Evolutionary conservation across 2,888 invertebrate genomes (phyloP), one percentile per base, ranked within the genome.

Genomic region (Nomada hirtipes): DNA sequence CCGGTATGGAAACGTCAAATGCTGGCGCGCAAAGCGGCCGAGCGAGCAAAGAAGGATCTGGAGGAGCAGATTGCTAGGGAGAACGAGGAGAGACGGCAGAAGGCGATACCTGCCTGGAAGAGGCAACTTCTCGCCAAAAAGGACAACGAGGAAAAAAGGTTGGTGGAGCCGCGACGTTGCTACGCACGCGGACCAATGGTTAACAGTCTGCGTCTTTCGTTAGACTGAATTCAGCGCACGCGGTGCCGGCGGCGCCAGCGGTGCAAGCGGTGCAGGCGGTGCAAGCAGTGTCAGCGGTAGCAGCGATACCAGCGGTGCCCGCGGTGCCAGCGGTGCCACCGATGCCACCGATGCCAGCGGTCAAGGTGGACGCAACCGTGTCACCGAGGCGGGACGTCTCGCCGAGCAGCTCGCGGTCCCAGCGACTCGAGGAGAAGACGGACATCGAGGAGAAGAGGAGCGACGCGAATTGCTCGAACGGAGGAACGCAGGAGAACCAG

Each of bases 1-100:
- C 99, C 99, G 18, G 97, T 97, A 36, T 99, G 99, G 99, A 98
- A 98, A 93, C 95, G 98, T 15, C 98, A 98, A 94, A 98, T 99
- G 98, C 93, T 98, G 93, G 99, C 99, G 2, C 97, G 98, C 91
- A 97, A 98, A 93, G 98, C 98, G 0, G 98, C 99, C 0, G 98
- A 99, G 94, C 97, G 98, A 88, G 98, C 98, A 13, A 96, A 97
- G 87, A 97, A 97, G 91, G 98, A 99, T 91, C 95, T 98, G 89
- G 98, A 98, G 94, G 98, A 97, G 92, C 96, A 97, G 91, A 95
- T 98, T 90, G 96, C 96, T 4, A 95, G 96, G 81, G 98, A 98
- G 92, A 97, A 98, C 0, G 98, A 98, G 94, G 96, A 97, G 89
- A 96, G 97, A 89, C 95, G 98, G 86, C 95, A 98, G 63, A 97